These are phyloP conservation scores for Thera britannica DNA, from an alignment of 2,888 invertebrate species.

Conservation along the genomic window DNA sequence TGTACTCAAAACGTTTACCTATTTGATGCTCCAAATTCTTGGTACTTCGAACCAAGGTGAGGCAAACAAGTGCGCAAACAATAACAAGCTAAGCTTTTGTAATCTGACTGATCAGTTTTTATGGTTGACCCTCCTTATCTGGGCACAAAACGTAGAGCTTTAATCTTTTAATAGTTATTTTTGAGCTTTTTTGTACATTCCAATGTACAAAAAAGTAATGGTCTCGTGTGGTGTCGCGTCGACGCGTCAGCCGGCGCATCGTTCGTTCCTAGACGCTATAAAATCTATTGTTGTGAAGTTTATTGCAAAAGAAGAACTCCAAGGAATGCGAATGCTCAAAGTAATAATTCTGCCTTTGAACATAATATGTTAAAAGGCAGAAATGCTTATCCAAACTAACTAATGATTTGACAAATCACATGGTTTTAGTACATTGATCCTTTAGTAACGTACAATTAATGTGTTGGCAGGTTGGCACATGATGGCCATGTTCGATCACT, in stretches of 20 bases:
- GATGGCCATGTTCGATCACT: conserved; percentile 38
- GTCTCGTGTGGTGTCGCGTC: conserved; percentile 23
- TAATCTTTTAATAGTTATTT: conserved; percentile 40
- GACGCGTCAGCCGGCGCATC: conserved; percentile 20
- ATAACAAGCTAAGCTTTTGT: conserved; percentile 43
- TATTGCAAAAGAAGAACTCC: conserved; percentile 13
- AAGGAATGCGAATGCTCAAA: conserved; percentile 4
- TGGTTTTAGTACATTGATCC: conserved; percentile 4
- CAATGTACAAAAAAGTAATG: conserved; percentile 39
- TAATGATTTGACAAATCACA: background rate
- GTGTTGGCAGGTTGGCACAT: conserved; percentile 36
- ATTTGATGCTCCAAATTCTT: conserved; percentile 71
- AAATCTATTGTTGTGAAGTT: conserved; percentile 37
- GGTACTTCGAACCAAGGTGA: conserved; percentile 61
- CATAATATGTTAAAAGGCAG: too few relatives aligned
- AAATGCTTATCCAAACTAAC: too few relatives aligned
- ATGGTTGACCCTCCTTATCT: conserved; percentile 36
- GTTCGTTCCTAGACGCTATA: conserved; percentile 30
- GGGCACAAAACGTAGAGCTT: conserved; percentile 34
- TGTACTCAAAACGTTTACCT: conserved; percentile 73
- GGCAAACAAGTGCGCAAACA: conserved; percentile 61
- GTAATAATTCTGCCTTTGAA: background rate
- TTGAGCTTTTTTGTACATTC: conserved; percentile 5
- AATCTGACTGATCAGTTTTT: conserved; percentile 44
- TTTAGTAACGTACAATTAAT: conserved; percentile 18